These are phyloP conservation scores for Anableps anableps DNA, from an alignment of 2,797 vertebrate species.

Conservation along the genomic window DNA sequence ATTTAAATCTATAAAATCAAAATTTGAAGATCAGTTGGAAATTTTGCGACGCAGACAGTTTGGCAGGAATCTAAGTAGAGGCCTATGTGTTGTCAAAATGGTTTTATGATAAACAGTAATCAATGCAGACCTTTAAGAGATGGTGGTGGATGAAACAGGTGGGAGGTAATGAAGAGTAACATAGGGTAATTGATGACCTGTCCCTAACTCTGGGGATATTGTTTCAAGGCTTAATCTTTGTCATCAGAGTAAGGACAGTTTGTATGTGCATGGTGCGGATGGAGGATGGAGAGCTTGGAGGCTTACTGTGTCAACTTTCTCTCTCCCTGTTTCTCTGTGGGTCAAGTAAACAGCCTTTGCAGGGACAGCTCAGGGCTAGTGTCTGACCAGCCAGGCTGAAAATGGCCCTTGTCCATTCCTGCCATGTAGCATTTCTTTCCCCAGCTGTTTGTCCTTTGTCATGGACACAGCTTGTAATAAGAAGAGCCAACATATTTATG, in stretches of 20 bases:
- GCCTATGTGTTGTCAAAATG: slow-evolving; percentile 25
- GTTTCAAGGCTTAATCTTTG: slow-evolving; percentile 79
- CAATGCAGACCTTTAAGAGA: slow-evolving; percentile 38
- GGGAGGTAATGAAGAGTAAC: slow-evolving; percentile 80
- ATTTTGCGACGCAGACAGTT: neutral
- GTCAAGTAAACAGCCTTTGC: slow-evolving; percentile 85
- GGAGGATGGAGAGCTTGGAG: slow-evolving; percentile 49
- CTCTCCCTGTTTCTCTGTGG: slow-evolving; percentile 69
- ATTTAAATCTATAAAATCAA: neutral
- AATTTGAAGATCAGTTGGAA: neutral
- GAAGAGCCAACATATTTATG: slow-evolving; percentile 86
- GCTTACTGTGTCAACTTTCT: slow-evolving; percentile 75
- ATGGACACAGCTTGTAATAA: slow-evolving; percentile 85
- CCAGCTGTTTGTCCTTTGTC: slow-evolving; percentile 86
- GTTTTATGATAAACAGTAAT: slow-evolving; percentile 25
- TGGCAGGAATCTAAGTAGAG: slow-evolving; percentile 19
- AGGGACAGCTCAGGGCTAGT: slow-evolving; percentile 83
- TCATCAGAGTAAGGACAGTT: slow-evolving; percentile 69
- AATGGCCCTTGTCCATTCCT: slow-evolving; percentile 86
- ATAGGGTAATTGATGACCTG: slow-evolving; percentile 78
- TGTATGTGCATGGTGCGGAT: slow-evolving; percentile 37
- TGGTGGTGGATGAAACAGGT: slow-evolving; percentile 76
- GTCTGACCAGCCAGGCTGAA: slow-evolving; percentile 87
- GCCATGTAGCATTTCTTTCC: slow-evolving; percentile 85
- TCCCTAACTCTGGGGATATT: slow-evolving; percentile 75